These are phyloP conservation scores for Columba guinea DNA, from an alignment of 2,797 vertebrate species.

Conservation along the genomic window DNA sequence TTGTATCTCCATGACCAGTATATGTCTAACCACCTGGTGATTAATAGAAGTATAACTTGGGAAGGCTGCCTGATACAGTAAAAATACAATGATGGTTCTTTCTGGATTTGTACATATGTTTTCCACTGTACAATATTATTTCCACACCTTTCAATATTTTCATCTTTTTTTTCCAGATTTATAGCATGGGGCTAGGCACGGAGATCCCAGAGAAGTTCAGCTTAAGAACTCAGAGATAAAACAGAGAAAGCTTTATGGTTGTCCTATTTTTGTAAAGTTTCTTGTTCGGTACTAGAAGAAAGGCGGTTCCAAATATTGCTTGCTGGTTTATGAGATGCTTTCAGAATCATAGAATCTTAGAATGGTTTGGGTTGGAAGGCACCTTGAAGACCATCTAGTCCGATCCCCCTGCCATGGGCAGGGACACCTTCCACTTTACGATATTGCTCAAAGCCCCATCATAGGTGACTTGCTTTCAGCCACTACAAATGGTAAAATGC, in stretches of 20 bases:
- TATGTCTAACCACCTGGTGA: background rate
- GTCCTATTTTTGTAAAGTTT: background rate
- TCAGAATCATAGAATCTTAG: background rate
- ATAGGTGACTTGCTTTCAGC: background rate
- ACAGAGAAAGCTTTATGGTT: background rate
- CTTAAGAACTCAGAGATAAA: background rate
- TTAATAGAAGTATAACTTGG: background rate
- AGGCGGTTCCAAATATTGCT: background rate
- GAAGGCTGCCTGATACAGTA: background rate
- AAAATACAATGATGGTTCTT: fast-evolving
- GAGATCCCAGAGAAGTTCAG: background rate
- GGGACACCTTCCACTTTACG: too few species aligned
- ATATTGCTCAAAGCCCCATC: too few species aligned
- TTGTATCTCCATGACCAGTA: background rate
- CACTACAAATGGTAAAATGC: background rate
- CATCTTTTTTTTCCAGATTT: background rate
- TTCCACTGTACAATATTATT: background rate
- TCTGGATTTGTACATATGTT: background rate
- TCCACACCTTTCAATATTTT: background rate
- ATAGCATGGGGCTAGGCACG: background rate
- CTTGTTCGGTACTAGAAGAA: background rate
- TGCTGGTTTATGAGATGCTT: background rate
- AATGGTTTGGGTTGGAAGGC: too few species aligned
- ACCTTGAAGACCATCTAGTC: too few species aligned
- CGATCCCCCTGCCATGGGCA: too few species aligned